A percentile compares a stretch with the other conserved stretches of the same genome.
Conservation (phyloP, 2,888 invertebrate species). For the Lasioglossum marginatum region DNA sequence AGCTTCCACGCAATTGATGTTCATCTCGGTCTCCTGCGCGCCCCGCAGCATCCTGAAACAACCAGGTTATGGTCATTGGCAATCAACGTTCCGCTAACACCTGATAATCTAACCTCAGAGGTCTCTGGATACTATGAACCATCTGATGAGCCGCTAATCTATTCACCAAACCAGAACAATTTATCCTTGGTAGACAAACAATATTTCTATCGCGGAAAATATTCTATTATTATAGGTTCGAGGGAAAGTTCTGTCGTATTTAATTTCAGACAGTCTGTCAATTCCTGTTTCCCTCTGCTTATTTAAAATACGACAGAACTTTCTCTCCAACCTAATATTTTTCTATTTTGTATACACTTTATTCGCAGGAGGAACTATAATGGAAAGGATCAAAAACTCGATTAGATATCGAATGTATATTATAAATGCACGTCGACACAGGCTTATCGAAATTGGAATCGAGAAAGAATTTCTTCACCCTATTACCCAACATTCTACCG, state of each 20-base stretch:
- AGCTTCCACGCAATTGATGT: constrained; percentile 99
- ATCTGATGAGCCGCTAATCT: background rate
- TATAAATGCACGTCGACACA: background rate
- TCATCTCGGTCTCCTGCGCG: constrained; percentile 91
- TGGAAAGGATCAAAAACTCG: background rate
- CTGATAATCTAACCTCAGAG: background rate
- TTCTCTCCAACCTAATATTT: too few species aligned
- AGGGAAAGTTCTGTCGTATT: too few species aligned
- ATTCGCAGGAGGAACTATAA: background rate
- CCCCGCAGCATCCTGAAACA: constrained; percentile 90
- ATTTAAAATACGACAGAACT: too few species aligned
- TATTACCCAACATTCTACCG: background rate
- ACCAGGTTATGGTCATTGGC: constrained; percentile 21
- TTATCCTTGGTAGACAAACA: background rate
- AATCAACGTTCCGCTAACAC: background rate
- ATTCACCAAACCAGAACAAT: background rate
- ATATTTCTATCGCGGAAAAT: background rate
- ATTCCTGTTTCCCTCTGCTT: too few species aligned
- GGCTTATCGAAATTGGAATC: constrained; percentile 1
- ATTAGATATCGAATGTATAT: background rate
- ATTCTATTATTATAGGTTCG: background rate
- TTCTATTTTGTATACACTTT: too few species aligned
- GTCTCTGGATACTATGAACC: background rate
- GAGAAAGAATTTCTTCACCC: background rate
- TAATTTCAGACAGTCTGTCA: too few species aligned